Base-by-base conservation (phyloP, 2,797 vertebrate genomes). In the Ptychobarbus kaznakovi region DNA sequence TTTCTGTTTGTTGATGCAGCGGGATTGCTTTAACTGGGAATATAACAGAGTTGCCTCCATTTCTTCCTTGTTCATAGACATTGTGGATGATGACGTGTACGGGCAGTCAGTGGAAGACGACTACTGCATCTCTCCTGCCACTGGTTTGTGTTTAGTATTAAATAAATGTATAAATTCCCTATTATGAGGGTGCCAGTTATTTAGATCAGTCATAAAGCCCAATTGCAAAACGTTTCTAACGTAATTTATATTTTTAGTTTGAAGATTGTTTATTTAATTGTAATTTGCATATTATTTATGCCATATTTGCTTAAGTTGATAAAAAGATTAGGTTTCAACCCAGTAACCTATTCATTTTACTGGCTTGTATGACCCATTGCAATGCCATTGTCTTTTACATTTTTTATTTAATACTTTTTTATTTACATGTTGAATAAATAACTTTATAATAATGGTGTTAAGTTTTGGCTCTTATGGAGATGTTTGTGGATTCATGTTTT, bases 81-180 rank as follows among this genome's bases (percentile, higher is more conserved):
- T 99, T 92, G 98, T 99, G 73, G 98, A 99, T 89, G 98, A 99
- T 91, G 98, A 99, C 92, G 58, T 99, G 79, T 99, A 97, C 90
- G 97, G 98, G 69, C 98, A 99, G 3, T 99, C 98, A 53, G 97
- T 99, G 85, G 98, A 99, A 65, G 98, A 99, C 92, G 98, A 99
- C 91, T 98, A 96, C 91, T 98, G 98, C 89, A 99, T 99, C 94
- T 99, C 98, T 38, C 98, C 98, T 89, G 98, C 98, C 92, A 99
- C 98, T 96, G 98, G 98, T 99, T 91, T 88, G 96, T 95, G 49
- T 51, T 85, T 38, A 35, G 32, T 66, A 66, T 28, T 32, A 15
- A 28, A 68, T 1, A 42, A 70, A 1, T 74, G 25, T 89, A 22
- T 89, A 15, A 20, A 46, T 13, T 3, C 12, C 2, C 16, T 78